Base-by-base conservation (phyloP, 2,888 invertebrate genomes). In the Sisyra terminalis region DNA sequence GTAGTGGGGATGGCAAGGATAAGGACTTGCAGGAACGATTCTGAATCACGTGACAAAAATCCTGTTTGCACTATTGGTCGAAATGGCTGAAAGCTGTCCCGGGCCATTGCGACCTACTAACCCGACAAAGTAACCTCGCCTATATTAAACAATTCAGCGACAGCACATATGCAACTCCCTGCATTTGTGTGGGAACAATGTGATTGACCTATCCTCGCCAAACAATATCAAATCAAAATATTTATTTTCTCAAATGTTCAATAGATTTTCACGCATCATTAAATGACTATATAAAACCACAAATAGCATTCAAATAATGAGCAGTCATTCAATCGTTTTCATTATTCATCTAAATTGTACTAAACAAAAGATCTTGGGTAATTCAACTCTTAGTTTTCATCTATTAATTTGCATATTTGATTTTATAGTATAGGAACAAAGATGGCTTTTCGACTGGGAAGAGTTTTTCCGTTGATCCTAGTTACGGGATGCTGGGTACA, bases 51-150 rank as follows among this genome's bases (percentile, higher is more conserved):
- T 47, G 47, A 48, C 53, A 50, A 52, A 24, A 24, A 24, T 24
- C 24, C 24, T 24, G 24, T 51, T 52, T 49, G 48, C 48, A 46
- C 52, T 46, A 60, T 60, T 60, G 60, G 61, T 46, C 50, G 46
- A 47, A 49, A 46, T 47, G 46, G 48, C 51, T 50, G 53, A 34
- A 34, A 34, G 56, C 57, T 55, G 51, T 45, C 58, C 61, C 62
- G 59, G 61, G 62, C 59, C 31, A 29, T 60, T 57, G 56, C 61
- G 63, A 62, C 63, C 63, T 57, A 63, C 57, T 63, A 56, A 63
- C 60, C 61, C 56, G 56, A 18, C 17, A 11, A 45, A 47, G 50
- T 58, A 60, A 61, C 61, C 61, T 60, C 60, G 53, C 56, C 58
- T 24, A 24, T 24, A 5, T 24, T 7, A 24, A 24, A 24, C 24